Percentiles rank a stretch among this genome's conserved stretches.
Conservation (phyloP, 2,113 vertebrate genomes). For the Dicerorhinus sumatrensis region DNA sequence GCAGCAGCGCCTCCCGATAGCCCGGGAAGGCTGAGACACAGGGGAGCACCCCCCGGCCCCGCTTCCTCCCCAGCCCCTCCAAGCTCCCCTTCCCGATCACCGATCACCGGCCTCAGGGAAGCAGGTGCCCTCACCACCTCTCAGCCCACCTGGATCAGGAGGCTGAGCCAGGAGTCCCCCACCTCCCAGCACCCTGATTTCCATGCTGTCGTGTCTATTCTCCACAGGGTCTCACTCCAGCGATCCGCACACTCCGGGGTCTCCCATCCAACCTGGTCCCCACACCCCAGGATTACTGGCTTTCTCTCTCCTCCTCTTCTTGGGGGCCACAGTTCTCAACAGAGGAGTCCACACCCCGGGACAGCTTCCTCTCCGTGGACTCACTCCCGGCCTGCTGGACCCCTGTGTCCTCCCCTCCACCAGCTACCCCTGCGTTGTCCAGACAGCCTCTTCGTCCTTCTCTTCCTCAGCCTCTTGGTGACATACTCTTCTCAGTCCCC, state of each 20-base stretch:
- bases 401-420: not conserved
- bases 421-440: not conserved
- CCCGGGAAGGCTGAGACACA: not conserved
- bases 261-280: not conserved
- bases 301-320: not conserved
- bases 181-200: not conserved
- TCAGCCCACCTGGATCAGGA: not conserved
- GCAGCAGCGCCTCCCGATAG: not conserved
- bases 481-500: rapidly evolving
- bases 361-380: not conserved
- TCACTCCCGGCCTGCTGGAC: not conserved
- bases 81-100: not conserved
- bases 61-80: not conserved
- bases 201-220: not conserved
- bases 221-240: not conserved
- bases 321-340: not conserved
- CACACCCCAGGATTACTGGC: rapidly evolving
- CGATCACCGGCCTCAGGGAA: not conserved
- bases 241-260: not conserved
- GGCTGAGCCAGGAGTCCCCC: no score
- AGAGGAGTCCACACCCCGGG: not conserved
- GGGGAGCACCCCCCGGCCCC: no score
- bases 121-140: not conserved
- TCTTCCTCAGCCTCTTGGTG: not conserved
- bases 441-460: not conserved